Conservation (phyloP, 2,113 vertebrate species). For the Elgaria multicarinata region DNA sequence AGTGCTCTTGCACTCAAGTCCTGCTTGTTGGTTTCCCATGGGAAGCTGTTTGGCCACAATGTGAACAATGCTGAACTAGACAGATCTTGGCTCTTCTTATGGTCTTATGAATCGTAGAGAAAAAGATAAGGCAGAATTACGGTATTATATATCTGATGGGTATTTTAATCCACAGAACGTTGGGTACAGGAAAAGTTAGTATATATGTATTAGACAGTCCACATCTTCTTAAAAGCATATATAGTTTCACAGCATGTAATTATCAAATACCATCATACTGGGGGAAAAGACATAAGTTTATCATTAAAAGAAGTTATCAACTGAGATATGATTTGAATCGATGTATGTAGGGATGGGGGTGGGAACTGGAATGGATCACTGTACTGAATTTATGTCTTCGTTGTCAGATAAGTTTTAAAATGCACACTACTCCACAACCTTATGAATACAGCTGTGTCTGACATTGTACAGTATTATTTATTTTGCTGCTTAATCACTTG, state of each 20-base stretch:
- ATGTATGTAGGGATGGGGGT: not conserved
- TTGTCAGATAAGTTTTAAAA: conserved; percentile 2
- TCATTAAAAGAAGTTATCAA: not conserved
- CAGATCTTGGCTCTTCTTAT: too few species aligned
- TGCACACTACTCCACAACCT: not conserved
- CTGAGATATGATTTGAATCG: not conserved
- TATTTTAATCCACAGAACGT: not conserved
- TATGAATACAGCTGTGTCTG: conserved; percentile 40
- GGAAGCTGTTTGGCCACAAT: too few species aligned
- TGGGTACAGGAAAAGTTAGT: not conserved
- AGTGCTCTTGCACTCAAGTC: too few species aligned
- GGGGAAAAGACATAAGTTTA: not conserved
- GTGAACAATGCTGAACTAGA: too few species aligned
- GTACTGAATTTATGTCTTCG: not conserved
- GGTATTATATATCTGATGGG: not conserved
- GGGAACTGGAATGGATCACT: not conserved
- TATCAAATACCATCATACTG: not conserved
- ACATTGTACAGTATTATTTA: conserved; percentile 63
- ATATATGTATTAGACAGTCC: too few species aligned
- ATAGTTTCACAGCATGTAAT: not conserved
- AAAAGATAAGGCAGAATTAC: not conserved
- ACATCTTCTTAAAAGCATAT: not conserved
- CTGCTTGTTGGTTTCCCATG: too few species aligned
- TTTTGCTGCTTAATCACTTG: conserved; percentile 50
- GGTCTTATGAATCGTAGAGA: not conserved